Evolutionary conservation across 30 jellyfish, hydroid and myxozoan genomes (phyloP).

Genomic region (Cassiopea xamachana): DNA sequence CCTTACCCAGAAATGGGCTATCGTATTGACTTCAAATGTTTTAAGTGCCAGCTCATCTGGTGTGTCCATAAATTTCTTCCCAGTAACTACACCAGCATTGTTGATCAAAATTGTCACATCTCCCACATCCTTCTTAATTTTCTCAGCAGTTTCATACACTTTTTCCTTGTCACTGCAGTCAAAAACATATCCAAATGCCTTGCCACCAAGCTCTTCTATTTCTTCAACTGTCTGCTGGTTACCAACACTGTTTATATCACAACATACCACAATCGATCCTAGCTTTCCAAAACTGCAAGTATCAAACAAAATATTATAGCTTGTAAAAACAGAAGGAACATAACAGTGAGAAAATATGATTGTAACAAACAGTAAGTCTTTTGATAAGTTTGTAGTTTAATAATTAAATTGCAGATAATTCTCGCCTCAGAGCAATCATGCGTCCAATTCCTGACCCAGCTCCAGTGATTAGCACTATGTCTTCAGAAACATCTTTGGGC

Average conservation of each 20-base stretch:
- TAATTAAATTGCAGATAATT: neutral
- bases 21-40: constrained; percentile 92
- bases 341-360: no score
- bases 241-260: constrained; percentile 76
- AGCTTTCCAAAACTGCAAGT: constrained; percentile 62
- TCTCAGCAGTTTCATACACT: constrained; percentile 81
- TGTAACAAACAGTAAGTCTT: no score
- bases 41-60: constrained; percentile 78
- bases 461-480: constrained; percentile 86
- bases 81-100: constrained; percentile 96
- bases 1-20: constrained; percentile 92
- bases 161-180: constrained; percentile 86
- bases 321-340: no score
- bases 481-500: constrained; percentile 61
- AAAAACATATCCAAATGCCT: constrained; percentile 72
- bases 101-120: constrained; percentile 87
- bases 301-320: neutral
- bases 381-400: no score
- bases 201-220: constrained; percentile 66
- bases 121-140: constrained; percentile 79
- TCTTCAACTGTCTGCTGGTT: constrained; percentile 75
- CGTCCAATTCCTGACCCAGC: constrained; percentile 95
- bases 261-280: constrained; percentile 86
- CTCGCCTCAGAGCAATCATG: constrained; percentile 65
- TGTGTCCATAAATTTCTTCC: constrained; percentile 75